Percentiles rank a stretch among this genome's conserved stretches.
Conservation (phyloP, 2,797 vertebrate species). For the Myotis pilosus region DNA sequence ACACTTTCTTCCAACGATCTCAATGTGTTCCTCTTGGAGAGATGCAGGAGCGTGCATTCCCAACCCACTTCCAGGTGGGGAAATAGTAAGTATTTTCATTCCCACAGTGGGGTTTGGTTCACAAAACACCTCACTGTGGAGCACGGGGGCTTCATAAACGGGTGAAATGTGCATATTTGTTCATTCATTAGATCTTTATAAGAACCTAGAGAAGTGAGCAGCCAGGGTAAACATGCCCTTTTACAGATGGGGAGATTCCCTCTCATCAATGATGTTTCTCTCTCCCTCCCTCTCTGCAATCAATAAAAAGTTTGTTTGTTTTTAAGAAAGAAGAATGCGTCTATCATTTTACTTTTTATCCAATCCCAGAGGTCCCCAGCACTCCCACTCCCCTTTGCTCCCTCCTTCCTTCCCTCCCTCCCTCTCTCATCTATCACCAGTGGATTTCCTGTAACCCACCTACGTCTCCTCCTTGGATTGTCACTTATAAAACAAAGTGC, state of each 20-base stretch:
- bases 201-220: background rate
- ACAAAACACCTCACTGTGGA: background rate
- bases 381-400: too few relatives aligned
- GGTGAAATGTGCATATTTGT: background rate
- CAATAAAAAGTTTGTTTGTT: too few relatives aligned
- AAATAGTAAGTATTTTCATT: background rate
- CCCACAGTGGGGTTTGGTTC: background rate
- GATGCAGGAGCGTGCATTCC: background rate
- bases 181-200: background rate
- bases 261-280: too few relatives aligned
- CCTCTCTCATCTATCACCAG: too few relatives aligned
- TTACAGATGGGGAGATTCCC: background rate
- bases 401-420: too few relatives aligned
- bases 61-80: background rate
- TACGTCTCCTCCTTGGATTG: too few relatives aligned
- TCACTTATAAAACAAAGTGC: too few relatives aligned
- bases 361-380: too few relatives aligned
- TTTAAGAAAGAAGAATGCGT: too few relatives aligned
- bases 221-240: background rate
- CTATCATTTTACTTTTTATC: too few relatives aligned
- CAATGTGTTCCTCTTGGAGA: background rate
- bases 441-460: too few relatives aligned
- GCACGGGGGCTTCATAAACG: background rate
- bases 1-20: background rate
- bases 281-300: too few relatives aligned